Evolutionary conservation across 2,888 invertebrate species (phyloP).

Genomic region (Schrankia costaestrigalis): DNA sequence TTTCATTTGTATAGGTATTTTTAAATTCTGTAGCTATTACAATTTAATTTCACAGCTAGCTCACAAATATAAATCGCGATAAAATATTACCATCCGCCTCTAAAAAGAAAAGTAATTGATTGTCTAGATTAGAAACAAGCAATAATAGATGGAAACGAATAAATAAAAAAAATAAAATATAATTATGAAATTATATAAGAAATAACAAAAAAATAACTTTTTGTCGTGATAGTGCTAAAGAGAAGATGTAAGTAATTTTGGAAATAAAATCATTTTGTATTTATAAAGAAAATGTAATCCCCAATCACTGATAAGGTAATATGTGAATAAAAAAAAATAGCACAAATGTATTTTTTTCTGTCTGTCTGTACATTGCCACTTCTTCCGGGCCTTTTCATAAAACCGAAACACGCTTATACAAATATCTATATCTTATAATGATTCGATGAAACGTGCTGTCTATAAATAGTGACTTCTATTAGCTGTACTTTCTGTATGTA

Average conservation of each 20-base stretch:
- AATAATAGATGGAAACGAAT: slow-evolving; percentile 30
- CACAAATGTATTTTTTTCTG: slow-evolving; percentile 25
- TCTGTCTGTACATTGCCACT: slow-evolving; percentile 35
- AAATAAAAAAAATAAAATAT: slow-evolving; percentile 12
- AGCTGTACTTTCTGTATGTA: no score
- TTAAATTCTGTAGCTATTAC: slow-evolving; percentile 1
- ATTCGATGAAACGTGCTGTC: no score
- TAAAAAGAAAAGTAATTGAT: no score
- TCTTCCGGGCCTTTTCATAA: no score
- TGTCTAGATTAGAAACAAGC: slow-evolving; percentile 22
- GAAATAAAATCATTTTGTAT: slow-evolving; percentile 8
- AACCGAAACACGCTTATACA: no score
- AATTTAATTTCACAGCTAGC: no score
- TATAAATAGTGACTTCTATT: no score
- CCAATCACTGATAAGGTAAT: background rate
- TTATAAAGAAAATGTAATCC: background rate
- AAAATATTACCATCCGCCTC: no score
- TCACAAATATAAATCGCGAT: no score
- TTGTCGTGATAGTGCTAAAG: slow-evolving; percentile 24
- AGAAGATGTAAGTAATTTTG: slow-evolving; percentile 8
- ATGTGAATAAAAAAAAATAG: slow-evolving; percentile 23
- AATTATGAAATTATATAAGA: slow-evolving; percentile 9
- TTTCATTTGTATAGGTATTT: slow-evolving; percentile 3
- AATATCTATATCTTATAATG: no score
- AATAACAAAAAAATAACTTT: slow-evolving; percentile 16